A percentile compares a stretch with the other conserved stretches of the same genome.
Evolutionary conservation across 2,113 vertebrate genomes (phyloP).

Genomic region (Trematocara zebra): DNA sequence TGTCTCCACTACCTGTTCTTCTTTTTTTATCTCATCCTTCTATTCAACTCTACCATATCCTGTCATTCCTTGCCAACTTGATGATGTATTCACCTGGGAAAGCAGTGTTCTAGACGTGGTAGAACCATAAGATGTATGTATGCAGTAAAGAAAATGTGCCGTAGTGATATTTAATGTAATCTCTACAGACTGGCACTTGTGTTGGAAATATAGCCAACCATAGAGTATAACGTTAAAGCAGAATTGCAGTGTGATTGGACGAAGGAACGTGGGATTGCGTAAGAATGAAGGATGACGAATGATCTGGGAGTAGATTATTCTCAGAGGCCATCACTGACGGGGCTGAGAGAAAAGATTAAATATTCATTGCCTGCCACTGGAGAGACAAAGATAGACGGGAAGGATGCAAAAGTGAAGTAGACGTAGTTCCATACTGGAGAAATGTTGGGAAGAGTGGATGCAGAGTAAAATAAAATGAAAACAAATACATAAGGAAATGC

Average conservation of each 20-base stretch:
- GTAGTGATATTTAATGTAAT: neutral
- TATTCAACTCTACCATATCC: neutral
- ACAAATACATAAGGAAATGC: neutral
- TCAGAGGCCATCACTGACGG: conserved; percentile 42
- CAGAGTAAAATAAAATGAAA: neutral
- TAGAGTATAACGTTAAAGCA: neutral
- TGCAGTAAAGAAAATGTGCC: neutral
- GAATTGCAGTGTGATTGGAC: neutral
- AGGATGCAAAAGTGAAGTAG: neutral
- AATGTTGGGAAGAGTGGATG: neutral
- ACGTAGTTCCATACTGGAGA: neutral
- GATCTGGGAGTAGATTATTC: conserved; percentile 52
- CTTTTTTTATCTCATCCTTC: neutral
- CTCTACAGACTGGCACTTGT: neutral
- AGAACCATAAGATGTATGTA: neutral
- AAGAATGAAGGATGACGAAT: conserved; percentile 47
- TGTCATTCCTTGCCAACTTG: neutral
- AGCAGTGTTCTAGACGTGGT: neutral
- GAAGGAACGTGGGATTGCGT: conserved; percentile 19
- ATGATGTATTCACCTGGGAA: neutral
- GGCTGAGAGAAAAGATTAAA: conserved; percentile 48
- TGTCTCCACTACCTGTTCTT: neutral
- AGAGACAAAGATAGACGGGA: conserved; percentile 39
- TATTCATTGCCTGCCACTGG: conserved; percentile 50
- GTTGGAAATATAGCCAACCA: neutral